A percentile compares a stretch with the other conserved stretches of the same genome.
phyloP scores from a whole-genome alignment of 2,113 vertebrate genomes.

The Eulacestoma nigropectus region DNA sequence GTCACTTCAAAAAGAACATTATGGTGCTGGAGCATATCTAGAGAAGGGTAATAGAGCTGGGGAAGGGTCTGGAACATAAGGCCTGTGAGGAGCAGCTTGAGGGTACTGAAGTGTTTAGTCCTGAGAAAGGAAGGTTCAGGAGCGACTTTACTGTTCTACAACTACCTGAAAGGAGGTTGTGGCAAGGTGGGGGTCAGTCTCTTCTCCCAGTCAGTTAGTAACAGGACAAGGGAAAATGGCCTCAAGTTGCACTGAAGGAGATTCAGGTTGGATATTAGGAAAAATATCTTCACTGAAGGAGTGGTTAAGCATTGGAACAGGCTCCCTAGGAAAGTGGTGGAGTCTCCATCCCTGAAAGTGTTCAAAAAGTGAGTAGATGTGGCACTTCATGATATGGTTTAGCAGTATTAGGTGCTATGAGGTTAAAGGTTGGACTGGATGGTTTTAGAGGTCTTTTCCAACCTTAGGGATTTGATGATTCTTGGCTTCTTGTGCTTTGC shows the following conservation, averaged over 20 bases:
- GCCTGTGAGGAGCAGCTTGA: neutral
- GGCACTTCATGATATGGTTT: accelerated
- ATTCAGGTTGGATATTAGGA: neutral
- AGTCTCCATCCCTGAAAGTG: neutral
- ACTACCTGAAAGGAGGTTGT: neutral
- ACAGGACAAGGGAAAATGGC: neutral
- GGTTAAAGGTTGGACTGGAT: neutral
- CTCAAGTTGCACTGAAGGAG: neutral
- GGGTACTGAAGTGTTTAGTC: neutral
- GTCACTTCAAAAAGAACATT: neutral
- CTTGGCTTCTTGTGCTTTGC: neutral
- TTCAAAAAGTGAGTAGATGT: neutral
- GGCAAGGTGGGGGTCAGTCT: neutral
- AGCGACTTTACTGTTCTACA: neutral
- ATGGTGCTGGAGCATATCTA: neutral
- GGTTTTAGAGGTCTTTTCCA: neutral
- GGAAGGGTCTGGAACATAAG: neutral
- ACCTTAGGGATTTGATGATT: neutral
- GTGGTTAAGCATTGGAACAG: neutral
- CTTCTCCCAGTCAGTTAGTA: neutral
- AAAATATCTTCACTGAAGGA: neutral
- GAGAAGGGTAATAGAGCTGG: neutral
- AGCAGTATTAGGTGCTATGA: neutral
- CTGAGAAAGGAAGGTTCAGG: neutral
- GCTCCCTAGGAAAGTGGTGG: neutral